Evolutionary conservation across 2,888 invertebrate genomes (phyloP).

Genomic region (Temnothorax rugatulus): DNA sequence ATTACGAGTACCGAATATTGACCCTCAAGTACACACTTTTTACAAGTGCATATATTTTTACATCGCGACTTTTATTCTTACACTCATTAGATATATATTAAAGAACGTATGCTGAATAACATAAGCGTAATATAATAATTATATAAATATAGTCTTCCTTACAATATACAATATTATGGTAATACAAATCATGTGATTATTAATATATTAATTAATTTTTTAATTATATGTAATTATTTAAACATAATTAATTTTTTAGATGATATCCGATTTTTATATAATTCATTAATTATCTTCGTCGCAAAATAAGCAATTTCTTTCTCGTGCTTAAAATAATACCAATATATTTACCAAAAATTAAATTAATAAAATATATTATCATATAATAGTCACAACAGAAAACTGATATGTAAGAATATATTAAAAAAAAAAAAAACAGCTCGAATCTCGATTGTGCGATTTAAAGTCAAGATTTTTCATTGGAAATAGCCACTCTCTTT

Average conservation of each 20-base stretch:
- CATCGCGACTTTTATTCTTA: background rate
- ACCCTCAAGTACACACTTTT: constrained; percentile 13
- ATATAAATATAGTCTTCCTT: background rate
- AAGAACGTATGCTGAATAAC: background rate
- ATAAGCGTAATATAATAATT: constrained; percentile 16
- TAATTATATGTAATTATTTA: background rate
- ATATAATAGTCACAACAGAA: background rate
- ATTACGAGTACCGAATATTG: constrained; percentile 14
- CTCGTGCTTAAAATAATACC: background rate
- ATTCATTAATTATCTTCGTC: constrained; percentile 2
- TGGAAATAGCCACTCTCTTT: background rate
- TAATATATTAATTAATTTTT: constrained; percentile 15
- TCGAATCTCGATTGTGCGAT: background rate
- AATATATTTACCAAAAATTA: background rate
- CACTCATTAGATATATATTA: background rate
- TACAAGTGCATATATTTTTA: background rate
- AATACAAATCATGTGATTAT: background rate
- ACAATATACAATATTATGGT: background rate
- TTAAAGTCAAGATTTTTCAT: background rate
- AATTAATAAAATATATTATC: constrained; percentile 8
- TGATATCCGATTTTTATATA: background rate
- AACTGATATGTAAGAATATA: background rate
- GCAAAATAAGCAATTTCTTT: background rate
- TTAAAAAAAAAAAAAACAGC: background rate
- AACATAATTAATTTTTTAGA: background rate